These are phyloP conservation scores for Hyppa rectilinea DNA, from an alignment of 2,888 invertebrate genomes.

Conservation along the genomic window DNA sequence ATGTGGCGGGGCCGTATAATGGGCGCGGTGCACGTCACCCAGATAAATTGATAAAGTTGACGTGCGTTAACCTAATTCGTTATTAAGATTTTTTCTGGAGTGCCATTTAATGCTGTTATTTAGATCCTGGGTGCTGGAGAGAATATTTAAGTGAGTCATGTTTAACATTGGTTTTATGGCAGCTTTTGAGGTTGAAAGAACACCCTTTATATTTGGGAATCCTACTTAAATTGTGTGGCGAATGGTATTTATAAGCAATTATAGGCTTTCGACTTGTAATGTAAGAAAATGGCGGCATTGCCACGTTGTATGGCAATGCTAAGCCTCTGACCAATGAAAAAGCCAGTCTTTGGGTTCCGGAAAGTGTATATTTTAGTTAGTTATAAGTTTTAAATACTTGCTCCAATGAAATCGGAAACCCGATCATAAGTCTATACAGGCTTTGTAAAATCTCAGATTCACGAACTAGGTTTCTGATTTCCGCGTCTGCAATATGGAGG, in stretches of 20 bases:
- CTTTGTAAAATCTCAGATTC: conserved; percentile 4
- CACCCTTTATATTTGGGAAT: too few species aligned
- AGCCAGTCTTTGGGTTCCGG: too few species aligned
- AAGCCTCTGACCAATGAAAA: too few species aligned
- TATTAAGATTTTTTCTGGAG: conserved; percentile 59
- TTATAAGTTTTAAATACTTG: too few species aligned
- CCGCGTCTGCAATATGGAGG: neutral
- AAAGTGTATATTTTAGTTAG: too few species aligned
- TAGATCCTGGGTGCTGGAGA: conserved; percentile 6
- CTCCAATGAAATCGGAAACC: conserved; percentile 12
- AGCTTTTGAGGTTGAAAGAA: neutral
- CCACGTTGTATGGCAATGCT: too few species aligned
- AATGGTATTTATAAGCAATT: neutral
- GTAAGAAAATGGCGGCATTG: too few species aligned
- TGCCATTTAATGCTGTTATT: conserved; percentile 38
- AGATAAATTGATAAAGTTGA: conserved; percentile 78
- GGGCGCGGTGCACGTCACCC: conserved; percentile 63
- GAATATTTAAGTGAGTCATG: conserved; percentile 13
- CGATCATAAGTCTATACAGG: neutral
- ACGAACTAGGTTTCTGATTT: neutral
- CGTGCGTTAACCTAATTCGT: conserved; percentile 66
- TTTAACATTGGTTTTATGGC: conserved; percentile 6
- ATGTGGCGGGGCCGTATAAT: conserved; percentile 71
- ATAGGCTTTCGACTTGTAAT: too few species aligned
- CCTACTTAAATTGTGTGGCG: neutral